Evolutionary conservation across 2,888 invertebrate genomes (phyloP).

Genomic region (Agriopis leucophaearia): DNA sequence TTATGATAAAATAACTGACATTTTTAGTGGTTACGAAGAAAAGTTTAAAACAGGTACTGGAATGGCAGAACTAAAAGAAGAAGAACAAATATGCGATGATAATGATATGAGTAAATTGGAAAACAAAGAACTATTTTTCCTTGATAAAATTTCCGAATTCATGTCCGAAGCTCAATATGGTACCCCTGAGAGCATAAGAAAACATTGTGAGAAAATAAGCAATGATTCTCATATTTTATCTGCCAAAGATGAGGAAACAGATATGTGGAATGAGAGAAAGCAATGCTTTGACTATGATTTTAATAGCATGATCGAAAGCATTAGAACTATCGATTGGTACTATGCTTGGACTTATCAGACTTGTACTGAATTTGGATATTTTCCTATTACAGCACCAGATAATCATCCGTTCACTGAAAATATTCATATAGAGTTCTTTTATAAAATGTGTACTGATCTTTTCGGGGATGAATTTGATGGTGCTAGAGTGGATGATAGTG

Average conservation of each 20-base stretch:
- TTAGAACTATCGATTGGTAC: constrained; percentile 56
- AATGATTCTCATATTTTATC: constrained; percentile 47
- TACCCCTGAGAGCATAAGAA: constrained; percentile 55
- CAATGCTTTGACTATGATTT: constrained; percentile 69
- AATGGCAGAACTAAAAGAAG: constrained; percentile 62
- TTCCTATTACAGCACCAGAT: constrained; percentile 87
- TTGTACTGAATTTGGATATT: constrained; percentile 92
- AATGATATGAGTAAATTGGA: constrained; percentile 64
- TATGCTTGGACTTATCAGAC: constrained; percentile 90
- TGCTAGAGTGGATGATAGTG: constrained; percentile 65
- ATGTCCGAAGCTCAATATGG: constrained; percentile 72
- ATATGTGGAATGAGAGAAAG: constrained; percentile 54
- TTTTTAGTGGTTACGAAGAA: constrained; percentile 64
- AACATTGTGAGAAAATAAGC: constrained; percentile 58
- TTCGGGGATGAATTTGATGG: constrained; percentile 75
- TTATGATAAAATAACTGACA: constrained; percentile 58
- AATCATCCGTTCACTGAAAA: constrained; percentile 86
- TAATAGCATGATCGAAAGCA: constrained; percentile 59
- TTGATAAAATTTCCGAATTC: constrained; percentile 60
- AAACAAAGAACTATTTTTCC: constrained; percentile 73
- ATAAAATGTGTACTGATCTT: constrained; percentile 69
- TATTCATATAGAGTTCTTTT: constrained; percentile 73
- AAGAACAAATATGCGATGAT: constrained; percentile 70
- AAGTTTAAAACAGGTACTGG: constrained; percentile 63
- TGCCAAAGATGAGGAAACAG: constrained; percentile 48